phyloP scores from a whole-genome alignment of 2,888 invertebrate genomes.

The Anoncus sp. region DNA sequence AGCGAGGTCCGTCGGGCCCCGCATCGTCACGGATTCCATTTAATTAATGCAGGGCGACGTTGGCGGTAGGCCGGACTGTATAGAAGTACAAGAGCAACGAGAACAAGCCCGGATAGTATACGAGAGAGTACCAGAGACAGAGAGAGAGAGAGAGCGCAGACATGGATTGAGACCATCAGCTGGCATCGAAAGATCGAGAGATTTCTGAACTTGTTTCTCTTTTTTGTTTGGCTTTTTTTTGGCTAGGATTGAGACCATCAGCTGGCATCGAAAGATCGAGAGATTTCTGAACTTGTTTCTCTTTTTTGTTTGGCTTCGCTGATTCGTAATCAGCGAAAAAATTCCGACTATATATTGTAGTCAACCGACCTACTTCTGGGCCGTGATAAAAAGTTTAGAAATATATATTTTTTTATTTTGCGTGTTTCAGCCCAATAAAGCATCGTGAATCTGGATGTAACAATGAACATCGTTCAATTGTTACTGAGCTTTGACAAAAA shows the following conservation, averaged over 20 bases:
- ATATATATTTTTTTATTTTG: background rate
- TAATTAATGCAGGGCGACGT: conserved; percentile 78
- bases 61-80: conserved; percentile 67
- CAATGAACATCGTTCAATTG: too few species aligned
- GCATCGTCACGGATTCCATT: conserved; percentile 76
- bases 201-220: conserved; percentile 2
- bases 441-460: too few species aligned
- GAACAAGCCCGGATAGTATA: conserved; percentile 58
- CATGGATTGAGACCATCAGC: conserved; percentile 53
- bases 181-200: conserved; percentile 60
- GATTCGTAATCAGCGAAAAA: background rate
- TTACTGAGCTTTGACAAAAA: too few species aligned
- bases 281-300: conserved; percentile 4
- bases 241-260: conserved; percentile 50
- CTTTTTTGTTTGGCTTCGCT: background rate
- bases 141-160: conserved; percentile 6
- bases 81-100: conserved; percentile 63
- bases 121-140: conserved; percentile 1
- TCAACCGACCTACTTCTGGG: too few species aligned
- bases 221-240: background rate
- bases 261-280: conserved; percentile 62
- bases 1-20: conserved; percentile 73
- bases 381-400: too few species aligned
- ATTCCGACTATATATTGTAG: background rate
- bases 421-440: background rate